Evolutionary conservation across 2,113 vertebrate genomes (phyloP).

Genomic region (Amphiprion ocellaris): DNA sequence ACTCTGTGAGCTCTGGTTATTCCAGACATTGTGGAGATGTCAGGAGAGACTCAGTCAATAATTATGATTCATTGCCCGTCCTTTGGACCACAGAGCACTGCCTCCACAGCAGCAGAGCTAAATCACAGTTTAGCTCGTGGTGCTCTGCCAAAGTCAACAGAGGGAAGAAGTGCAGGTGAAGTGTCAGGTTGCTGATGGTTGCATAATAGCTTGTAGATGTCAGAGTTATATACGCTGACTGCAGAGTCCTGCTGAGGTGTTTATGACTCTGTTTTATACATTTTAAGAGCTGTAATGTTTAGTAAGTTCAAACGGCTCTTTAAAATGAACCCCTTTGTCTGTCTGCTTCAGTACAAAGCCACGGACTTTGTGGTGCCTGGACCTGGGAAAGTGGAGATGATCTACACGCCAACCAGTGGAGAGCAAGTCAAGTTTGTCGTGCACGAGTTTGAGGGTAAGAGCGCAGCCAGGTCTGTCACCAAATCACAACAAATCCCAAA

Average conservation of each 20-base stretch:
- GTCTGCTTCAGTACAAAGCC: slow-evolving; percentile 91
- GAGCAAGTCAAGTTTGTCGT: slow-evolving; percentile 88
- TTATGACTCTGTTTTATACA: background rate
- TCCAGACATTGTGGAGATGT: background rate
- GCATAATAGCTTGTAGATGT: background rate
- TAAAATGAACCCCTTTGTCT: background rate
- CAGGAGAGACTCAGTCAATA: slow-evolving; percentile 42
- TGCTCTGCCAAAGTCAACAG: slow-evolving; percentile 44
- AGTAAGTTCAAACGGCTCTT: background rate
- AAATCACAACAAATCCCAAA: too few species aligned
- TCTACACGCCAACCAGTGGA: slow-evolving; percentile 89
- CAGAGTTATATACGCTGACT: background rate
- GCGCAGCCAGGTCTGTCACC: too few species aligned
- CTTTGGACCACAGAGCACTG: slow-evolving; percentile 48
- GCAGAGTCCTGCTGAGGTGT: background rate
- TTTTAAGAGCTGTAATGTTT: background rate
- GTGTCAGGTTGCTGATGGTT: slow-evolving; percentile 23
- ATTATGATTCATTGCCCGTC: slow-evolving; percentile 36
- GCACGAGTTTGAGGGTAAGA: slow-evolving; percentile 92
- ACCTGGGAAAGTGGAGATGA: slow-evolving; percentile 95
- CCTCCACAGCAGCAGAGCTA: background rate
- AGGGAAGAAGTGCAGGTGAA: slow-evolving; percentile 7
- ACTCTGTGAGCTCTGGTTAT: background rate
- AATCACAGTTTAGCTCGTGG: background rate
- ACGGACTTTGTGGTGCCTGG: slow-evolving; percentile 97